Base-by-base conservation (phyloP, 1,140 invertebrate species). In the Ectropis grisescens region DNA sequence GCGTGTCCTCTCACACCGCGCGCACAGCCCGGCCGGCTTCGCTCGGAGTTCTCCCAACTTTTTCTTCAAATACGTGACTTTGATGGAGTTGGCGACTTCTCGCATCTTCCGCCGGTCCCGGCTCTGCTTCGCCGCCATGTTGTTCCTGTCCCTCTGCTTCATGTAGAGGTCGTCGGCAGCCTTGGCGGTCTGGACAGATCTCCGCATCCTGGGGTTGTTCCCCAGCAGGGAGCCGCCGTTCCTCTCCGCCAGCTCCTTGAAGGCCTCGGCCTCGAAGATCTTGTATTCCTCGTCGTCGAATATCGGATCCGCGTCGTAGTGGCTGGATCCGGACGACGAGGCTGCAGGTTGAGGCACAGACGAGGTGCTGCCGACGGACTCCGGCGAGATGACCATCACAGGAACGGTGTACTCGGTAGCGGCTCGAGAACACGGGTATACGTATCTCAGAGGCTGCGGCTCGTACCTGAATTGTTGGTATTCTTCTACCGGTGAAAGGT, bases 51-150 rank as follows among this genome's bases (percentile, higher is more conserved):
- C 42, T 1, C 47, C 38, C 28, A 64, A 28, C 22, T 57, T 56
- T 37, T 58, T 64, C 25, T 57, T 57, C 7, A 67, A 30, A 25
- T 90, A 94, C 0, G 91, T 90, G 0, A 93, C 92, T 29, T 93
- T 81, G 23, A 97, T 92, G 0, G 95, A 94, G 23, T 98, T 93
- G 60, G 96, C 93, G 33, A 98, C 93, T 68, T 98, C 96, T 59
- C 97, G 96, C 6, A 90, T 87, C 52, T 94, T 85, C 30, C 96
- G 83, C 0, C 93, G 89, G 58, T 98, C 96, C 29, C 97, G 84
- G 0, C 94, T 97, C 33, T 94, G 85, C 68, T 98, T 98, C 1
- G 97, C 97, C 0, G 96, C 96, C 45, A 93, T 93, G 68, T 98
- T 98, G 66, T 98, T 98, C 62, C 96, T 96, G 33, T 90, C 87